Evolutionary conservation across 2,797 vertebrate species (phyloP).

Genomic region (Sylvilagus floridanus): DNA sequence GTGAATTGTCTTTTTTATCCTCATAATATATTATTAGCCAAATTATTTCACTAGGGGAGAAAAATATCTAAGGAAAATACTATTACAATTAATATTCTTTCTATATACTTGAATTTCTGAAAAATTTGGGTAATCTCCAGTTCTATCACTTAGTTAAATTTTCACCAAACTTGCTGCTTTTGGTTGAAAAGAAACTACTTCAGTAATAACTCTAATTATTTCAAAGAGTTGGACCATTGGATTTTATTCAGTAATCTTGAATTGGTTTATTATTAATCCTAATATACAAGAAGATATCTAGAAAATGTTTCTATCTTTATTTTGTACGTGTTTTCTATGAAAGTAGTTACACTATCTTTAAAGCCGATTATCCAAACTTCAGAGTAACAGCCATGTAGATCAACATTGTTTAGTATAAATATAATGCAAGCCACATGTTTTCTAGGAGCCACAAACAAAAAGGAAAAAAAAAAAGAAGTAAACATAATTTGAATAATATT

Average conservation of each 20-base stretch:
- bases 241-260: neutral
- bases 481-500: neutral
- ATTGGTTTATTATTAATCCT: neutral
- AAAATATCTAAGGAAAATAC: neutral
- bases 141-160: neutral
- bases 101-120: neutral
- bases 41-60: neutral
- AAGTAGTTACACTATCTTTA: neutral
- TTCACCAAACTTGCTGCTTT: neutral
- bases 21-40: neutral
- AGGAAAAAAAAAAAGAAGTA: neutral
- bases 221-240: neutral
- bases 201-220: neutral
- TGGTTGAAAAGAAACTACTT: neutral
- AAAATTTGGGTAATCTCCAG: neutral
- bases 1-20: neutral
- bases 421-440: neutral
- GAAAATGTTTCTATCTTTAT: neutral
- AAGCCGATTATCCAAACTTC: neutral
- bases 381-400: neutral
- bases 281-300: neutral
- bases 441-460: neutral
- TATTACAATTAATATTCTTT: neutral
- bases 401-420: neutral
- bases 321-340: neutral